These are phyloP conservation scores for Zoanthus solanderi DNA, from an alignment of 92 coral and sea anemone genomes.

Conservation along the genomic window DNA sequence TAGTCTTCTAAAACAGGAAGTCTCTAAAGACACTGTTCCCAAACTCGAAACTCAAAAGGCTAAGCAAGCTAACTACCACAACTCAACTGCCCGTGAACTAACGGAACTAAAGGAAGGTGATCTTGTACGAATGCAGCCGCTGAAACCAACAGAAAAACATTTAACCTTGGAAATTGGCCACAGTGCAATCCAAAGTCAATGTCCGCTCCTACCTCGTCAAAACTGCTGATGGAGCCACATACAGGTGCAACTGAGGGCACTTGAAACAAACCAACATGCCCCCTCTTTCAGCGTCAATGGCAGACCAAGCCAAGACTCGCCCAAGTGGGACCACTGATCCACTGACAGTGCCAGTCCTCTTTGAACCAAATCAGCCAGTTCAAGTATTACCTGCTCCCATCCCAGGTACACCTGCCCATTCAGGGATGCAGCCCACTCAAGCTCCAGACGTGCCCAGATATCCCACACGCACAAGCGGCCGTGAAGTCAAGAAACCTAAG, in stretches of 20 bases:
- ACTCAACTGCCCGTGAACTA: background rate
- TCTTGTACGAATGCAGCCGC: slow-evolving; percentile 10
- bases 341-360: background rate
- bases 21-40: slow-evolving; percentile 22
- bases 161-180: slow-evolving; percentile 18
- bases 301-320: slow-evolving; percentile 4
- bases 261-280: background rate
- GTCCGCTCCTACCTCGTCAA: slow-evolving; percentile 28
- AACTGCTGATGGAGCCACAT: slow-evolving; percentile 2
- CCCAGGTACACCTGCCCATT: slow-evolving; percentile 17
- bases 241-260: slow-evolving; percentile 23
- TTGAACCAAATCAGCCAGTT: background rate
- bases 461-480: too few species aligned
- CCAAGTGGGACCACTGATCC: background rate
- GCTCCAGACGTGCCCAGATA: background rate
- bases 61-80: slow-evolving; percentile 7
- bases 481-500: too few species aligned
- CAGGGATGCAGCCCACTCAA: slow-evolving; percentile 18
- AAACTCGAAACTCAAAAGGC: slow-evolving; percentile 5
- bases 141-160: slow-evolving; percentile 24
- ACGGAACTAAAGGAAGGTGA: slow-evolving; percentile 30
- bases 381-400: slow-evolving; percentile 13
- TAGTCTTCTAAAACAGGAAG: slow-evolving; percentile 12
- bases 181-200: slow-evolving; percentile 22
- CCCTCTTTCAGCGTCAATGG: slow-evolving; percentile 12